These are phyloP conservation scores for Toxotes jaculatrix DNA, from an alignment of 2,113 vertebrate genomes.

Conservation along the genomic window DNA sequence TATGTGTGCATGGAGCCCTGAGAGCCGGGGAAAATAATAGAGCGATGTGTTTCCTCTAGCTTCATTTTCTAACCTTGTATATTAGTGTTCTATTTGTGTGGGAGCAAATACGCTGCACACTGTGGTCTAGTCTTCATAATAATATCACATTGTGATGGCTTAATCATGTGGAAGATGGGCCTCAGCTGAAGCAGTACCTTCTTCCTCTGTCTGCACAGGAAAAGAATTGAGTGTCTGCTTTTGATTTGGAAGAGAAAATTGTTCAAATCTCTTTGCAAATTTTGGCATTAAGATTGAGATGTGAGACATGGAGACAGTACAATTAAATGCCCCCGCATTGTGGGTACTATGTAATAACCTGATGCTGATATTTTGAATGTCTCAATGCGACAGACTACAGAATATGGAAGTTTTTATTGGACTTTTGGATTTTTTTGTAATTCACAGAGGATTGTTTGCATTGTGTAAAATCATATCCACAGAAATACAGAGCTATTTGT, in stretches of 20 bases:
- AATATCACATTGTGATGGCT: slow-evolving; percentile 15
- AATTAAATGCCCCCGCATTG: no score
- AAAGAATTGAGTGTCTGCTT: slow-evolving; percentile 4
- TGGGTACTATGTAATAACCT: no score
- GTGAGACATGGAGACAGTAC: no score
- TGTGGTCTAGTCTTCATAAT: slow-evolving; percentile 33
- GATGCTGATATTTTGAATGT: no score
- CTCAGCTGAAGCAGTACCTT: slow-evolving; percentile 39
- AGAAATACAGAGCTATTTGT: no score
- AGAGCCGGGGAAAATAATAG: slow-evolving; percentile 1
- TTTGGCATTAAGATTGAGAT: slow-evolving; percentile 9
- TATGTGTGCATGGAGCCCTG: neutral
- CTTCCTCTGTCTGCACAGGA: slow-evolving; percentile 6
- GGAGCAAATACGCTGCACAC: slow-evolving; percentile 9
- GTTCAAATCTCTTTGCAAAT: slow-evolving; percentile 34
- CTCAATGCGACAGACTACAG: no score
- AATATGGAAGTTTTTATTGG: no score
- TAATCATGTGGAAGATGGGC: slow-evolving; percentile 42
- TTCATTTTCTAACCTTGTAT: slow-evolving; percentile 8
- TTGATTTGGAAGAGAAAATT: neutral
- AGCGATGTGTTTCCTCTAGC: slow-evolving; percentile 5
- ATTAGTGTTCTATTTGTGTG: slow-evolving; percentile 41
- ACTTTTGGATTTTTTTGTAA: no score
- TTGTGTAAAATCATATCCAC: no score
- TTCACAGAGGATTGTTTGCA: no score